Evolutionary conservation across 2,797 vertebrate genomes (phyloP).

Genomic region (Thamnophis elegans): DNA sequence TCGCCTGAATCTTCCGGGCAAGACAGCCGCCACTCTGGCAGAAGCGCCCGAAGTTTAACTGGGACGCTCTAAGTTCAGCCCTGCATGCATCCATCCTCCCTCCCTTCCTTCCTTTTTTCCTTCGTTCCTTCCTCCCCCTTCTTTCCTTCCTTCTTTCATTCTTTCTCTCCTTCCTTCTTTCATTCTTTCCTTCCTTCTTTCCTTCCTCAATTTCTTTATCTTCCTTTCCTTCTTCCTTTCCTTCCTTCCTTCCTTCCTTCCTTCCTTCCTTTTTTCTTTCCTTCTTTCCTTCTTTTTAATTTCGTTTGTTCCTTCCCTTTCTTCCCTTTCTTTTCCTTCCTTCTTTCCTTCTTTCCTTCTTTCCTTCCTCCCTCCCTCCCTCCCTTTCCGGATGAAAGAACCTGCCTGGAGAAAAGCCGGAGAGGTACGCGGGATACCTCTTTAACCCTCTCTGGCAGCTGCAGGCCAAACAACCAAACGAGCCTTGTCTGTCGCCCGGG

Average conservation of each 20-base stretch:
- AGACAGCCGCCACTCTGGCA: neutral
- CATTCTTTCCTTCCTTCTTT: too few relatives aligned
- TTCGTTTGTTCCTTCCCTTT: too few relatives aligned
- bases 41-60: neutral
- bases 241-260: too few relatives aligned
- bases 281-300: too few relatives aligned
- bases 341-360: too few relatives aligned
- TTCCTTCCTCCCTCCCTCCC: too few relatives aligned
- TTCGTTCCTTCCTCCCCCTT: accelerated
- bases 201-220: neutral
- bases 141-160: too few relatives aligned
- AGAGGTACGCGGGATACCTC: neutral
- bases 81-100: neutral
- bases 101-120: too few relatives aligned
- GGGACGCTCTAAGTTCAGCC: neutral
- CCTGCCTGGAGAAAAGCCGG: neutral
- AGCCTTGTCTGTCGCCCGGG: too few relatives aligned
- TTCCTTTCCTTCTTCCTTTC: neutral
- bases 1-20: neutral
- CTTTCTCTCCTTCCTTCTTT: too few relatives aligned
- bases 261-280: too few relatives aligned
- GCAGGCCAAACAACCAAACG: neutral
- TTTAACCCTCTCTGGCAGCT: neutral
- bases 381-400: neutral
- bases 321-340: accelerated